Evolutionary conservation across 2,888 invertebrate species (phyloP).

Genomic region (Lepidochrysops patricia): DNA sequence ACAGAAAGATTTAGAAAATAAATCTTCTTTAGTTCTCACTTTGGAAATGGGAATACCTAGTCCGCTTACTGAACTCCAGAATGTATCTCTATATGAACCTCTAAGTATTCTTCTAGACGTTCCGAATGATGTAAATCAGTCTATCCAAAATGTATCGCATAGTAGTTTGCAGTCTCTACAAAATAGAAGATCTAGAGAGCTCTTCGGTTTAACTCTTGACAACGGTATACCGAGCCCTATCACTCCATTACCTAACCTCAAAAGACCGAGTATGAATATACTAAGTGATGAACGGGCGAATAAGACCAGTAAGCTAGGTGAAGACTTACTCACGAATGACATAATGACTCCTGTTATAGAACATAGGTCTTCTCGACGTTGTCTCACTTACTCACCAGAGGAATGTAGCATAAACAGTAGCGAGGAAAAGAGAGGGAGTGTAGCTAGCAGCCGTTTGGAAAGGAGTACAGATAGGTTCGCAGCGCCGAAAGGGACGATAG

Average conservation of each 20-base stretch:
- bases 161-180: constrained; percentile 51
- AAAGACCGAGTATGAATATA: constrained; percentile 50
- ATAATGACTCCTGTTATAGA: constrained; percentile 62
- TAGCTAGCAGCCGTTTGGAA: constrained; percentile 62
- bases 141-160: constrained; percentile 53
- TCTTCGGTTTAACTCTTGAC: constrained; percentile 62
- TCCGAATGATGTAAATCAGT: constrained; percentile 31
- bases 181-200: constrained; percentile 46
- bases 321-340: constrained; percentile 53
- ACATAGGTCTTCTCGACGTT: constrained; percentile 68
- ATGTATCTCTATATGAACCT: constrained; percentile 49
- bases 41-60: constrained; percentile 64
- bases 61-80: constrained; percentile 50
- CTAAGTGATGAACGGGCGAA: constrained; percentile 60
- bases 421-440: constrained; percentile 70
- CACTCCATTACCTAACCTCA: constrained; percentile 56
- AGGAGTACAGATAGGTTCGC: constrained; percentile 51
- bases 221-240: constrained; percentile 72
- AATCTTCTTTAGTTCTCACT: constrained; percentile 48
- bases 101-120: constrained; percentile 30
- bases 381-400: constrained; percentile 75
- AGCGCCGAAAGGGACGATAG: constrained; percentile 73
- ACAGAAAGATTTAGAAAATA: constrained; percentile 35
- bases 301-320: constrained; percentile 68
- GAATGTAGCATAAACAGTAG: constrained; percentile 65